Evolutionary conservation across 2,797 vertebrate genomes (phyloP).

Genomic region (Emydoidea blandingii): DNA sequence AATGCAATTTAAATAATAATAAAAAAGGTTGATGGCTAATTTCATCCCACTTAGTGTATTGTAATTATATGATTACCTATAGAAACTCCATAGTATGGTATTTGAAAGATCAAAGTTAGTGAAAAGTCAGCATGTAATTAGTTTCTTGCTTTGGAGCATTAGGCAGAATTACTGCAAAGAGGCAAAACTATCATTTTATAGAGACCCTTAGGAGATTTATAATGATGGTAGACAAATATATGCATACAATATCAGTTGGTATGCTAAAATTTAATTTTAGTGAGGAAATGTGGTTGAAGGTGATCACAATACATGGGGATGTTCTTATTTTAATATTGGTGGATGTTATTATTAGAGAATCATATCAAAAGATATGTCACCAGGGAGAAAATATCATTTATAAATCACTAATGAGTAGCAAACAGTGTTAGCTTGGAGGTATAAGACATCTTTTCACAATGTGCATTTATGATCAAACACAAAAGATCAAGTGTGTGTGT

Average conservation of each 20-base stretch:
- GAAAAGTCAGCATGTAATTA: constrained; percentile 89
- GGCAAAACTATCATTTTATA: constrained; percentile 88
- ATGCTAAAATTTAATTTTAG: constrained; percentile 88
- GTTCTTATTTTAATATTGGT: constrained; percentile 97
- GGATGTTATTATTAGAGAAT: constrained; percentile 98
- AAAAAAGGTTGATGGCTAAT: constrained; percentile 82
- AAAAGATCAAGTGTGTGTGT: constrained; percentile 79
- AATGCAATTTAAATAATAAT: constrained; percentile 75
- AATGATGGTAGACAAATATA: constrained; percentile 89
- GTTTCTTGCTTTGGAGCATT: constrained; percentile 88
- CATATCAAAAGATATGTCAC: constrained; percentile 99
- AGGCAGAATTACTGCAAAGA: constrained; percentile 88
- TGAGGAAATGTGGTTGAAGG: constrained; percentile 89
- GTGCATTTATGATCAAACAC: constrained; percentile 87
- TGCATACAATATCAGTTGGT: constrained; percentile 89
- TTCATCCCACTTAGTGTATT: constrained; percentile 83
- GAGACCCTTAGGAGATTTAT: constrained; percentile 90
- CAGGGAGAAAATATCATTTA: constrained; percentile 99
- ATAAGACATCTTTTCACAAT: constrained; percentile 88
- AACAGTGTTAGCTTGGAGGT: constrained; percentile 96
- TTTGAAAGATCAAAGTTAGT: constrained; percentile 87
- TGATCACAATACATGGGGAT: constrained; percentile 91
- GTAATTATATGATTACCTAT: constrained; percentile 88
- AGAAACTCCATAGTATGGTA: constrained; percentile 81
- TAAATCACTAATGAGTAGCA: constrained; percentile 99